phyloP scores from a whole-genome alignment of 2,888 invertebrate genomes.

The Macrophya alboannulata region DNA sequence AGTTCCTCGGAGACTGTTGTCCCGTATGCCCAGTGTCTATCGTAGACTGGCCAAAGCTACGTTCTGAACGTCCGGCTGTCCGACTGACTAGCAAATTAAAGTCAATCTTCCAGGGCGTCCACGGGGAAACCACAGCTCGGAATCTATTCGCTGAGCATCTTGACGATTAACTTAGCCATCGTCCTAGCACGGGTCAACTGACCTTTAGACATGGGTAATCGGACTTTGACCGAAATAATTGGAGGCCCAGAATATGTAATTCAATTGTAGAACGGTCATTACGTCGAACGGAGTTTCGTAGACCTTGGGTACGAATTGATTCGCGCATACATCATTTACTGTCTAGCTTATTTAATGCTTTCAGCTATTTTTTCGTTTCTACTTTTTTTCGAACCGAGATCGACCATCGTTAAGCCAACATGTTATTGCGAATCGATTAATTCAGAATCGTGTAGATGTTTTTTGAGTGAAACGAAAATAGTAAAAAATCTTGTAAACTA shows the following conservation, averaged over 20 bases:
- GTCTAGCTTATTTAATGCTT: neutral
- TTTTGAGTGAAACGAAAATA: neutral
- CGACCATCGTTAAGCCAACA: neutral
- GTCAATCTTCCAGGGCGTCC: slow-evolving; percentile 45
- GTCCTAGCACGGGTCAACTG: neutral
- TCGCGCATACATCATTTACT: neutral
- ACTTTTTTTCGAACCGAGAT: no score
- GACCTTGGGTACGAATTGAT: neutral
- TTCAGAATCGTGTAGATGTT: neutral
- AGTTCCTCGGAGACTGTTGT: slow-evolving; percentile 52
- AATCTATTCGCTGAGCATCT: slow-evolving; percentile 47
- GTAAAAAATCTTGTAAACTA: neutral
- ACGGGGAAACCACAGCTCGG: slow-evolving; percentile 41
- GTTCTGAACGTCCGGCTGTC: slow-evolving; percentile 41
- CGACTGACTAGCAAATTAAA: slow-evolving; percentile 48
- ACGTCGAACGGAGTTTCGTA: neutral
- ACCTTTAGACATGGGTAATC: slow-evolving; percentile 18
- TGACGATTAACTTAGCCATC: slow-evolving; percentile 43
- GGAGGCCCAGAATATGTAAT: neutral
- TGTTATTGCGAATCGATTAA: neutral
- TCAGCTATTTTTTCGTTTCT: neutral
- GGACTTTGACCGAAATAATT: slow-evolving; percentile 30
- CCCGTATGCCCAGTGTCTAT: slow-evolving; percentile 32
- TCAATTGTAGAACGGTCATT: neutral
- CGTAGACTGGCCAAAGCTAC: neutral